A percentile compares a stretch with the other conserved stretches of the same genome.
Conservation (phyloP, 2,113 vertebrate species). For the Atractosteus spatula region DNA sequence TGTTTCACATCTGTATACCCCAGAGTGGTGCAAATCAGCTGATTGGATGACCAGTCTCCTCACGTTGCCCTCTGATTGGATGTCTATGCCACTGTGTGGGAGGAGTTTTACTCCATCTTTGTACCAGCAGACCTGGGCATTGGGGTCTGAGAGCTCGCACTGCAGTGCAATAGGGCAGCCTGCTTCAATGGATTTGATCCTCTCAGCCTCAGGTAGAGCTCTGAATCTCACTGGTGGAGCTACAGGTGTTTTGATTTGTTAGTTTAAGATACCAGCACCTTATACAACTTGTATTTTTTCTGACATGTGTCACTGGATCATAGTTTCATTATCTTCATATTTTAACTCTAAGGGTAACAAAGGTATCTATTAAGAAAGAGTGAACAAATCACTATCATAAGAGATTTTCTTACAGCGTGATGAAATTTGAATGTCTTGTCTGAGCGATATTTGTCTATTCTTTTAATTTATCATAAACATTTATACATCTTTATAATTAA, state of each 20-base stretch:
- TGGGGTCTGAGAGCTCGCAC: constrained; percentile 62
- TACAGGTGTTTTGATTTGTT: constrained; percentile 54
- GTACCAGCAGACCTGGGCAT: constrained; percentile 54
- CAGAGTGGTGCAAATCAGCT: constrained; percentile 59
- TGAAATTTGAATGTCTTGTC: no score
- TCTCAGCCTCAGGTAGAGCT: constrained; percentile 16
- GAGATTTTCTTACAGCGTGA: no score
- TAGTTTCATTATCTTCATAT: not conserved
- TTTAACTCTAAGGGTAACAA: no score
- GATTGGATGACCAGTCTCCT: constrained; percentile 55
- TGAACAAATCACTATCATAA: no score
- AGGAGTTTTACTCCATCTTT: constrained; percentile 57
- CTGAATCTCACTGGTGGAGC: constrained; percentile 21
- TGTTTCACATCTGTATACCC: constrained; percentile 62
- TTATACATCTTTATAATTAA: no score
- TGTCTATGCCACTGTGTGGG: constrained; percentile 49
- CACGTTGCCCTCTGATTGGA: constrained; percentile 48
- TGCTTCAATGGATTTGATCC: constrained; percentile 38
- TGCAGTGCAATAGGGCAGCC: constrained; percentile 59
- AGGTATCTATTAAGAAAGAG: no score
- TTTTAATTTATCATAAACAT: no score
- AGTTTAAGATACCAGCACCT: constrained; percentile 9
- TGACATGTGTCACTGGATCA: not conserved
- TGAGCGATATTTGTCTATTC: no score
- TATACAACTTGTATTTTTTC: not conserved